Evolutionary conservation across 2,888 invertebrate species (phyloP).

Genomic region (Meteorus cinctellus): DNA sequence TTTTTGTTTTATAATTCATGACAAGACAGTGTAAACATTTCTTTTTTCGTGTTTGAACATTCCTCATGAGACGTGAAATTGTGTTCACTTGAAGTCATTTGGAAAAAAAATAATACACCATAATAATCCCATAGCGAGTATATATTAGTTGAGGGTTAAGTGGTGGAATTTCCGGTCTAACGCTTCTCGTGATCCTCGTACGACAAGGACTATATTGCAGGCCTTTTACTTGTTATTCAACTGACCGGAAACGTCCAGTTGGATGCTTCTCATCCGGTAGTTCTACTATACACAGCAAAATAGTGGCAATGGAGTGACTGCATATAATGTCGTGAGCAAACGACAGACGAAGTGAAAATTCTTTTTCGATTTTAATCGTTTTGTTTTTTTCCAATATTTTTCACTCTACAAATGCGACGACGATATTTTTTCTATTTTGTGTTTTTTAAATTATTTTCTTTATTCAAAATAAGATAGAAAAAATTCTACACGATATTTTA

Average conservation of each 20-base stretch:
- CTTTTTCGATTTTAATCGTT: background rate
- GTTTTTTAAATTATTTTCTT: background rate
- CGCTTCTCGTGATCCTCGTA: slow-evolving; percentile 62
- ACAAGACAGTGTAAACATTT: no score
- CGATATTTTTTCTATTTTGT: background rate
- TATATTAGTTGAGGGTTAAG: slow-evolving; percentile 11
- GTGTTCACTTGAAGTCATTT: no score
- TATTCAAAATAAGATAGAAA: background rate
- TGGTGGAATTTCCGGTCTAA: slow-evolving; percentile 61
- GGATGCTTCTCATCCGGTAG: slow-evolving; percentile 17
- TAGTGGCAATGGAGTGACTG: no score
- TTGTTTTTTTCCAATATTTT: background rate
- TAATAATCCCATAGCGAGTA: background rate
- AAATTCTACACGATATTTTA: background rate
- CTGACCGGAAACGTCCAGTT: slow-evolving; percentile 65
- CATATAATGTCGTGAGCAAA: no score
- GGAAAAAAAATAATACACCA: background rate
- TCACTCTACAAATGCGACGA: background rate
- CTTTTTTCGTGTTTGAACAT: no score
- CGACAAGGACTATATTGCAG: background rate
- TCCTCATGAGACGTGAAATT: no score
- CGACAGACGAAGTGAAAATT: background rate
- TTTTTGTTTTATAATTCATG: no score
- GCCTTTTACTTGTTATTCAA: slow-evolving; percentile 58
- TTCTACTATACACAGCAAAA: no score